Conservation (phyloP, 2,888 invertebrate genomes). For the Folsomia manolachei region DNA sequence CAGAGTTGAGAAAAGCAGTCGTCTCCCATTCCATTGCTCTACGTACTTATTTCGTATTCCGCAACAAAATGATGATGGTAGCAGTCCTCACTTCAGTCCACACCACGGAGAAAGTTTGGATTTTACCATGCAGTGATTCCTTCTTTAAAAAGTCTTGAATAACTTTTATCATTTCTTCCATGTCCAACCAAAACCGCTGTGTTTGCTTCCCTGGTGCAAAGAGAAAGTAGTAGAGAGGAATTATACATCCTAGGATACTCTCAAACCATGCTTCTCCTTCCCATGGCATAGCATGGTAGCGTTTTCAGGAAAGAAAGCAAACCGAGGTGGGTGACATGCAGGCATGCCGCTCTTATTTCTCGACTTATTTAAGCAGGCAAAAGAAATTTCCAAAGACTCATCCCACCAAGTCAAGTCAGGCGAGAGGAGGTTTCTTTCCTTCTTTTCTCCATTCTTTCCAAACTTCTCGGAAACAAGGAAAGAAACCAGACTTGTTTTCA, state of each 20-base stretch:
- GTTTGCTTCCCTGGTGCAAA: background rate
- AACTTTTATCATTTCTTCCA: slow-evolving; percentile 5
- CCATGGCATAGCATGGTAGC: no score
- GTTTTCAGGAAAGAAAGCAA: no score
- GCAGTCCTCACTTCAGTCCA: background rate
- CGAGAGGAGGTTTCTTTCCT: background rate
- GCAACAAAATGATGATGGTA: background rate
- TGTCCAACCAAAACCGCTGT: background rate
- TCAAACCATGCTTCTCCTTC: no score
- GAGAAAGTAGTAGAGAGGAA: background rate
- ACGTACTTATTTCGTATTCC: no score
- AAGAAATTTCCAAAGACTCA: background rate
- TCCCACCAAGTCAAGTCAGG: background rate
- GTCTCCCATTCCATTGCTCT: background rate
- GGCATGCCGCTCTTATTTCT: background rate
- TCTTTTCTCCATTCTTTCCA: background rate
- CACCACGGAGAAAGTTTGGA: slow-evolving; percentile 1
- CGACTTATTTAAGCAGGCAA: background rate
- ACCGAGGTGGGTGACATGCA: background rate
- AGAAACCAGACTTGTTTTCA: background rate
- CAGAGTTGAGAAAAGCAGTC: background rate
- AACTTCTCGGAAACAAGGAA: no score
- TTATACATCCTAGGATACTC: no score
- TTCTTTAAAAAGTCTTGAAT: background rate
- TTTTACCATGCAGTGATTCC: background rate